Conservation (phyloP, 2,113 vertebrate species). For the Nematolebias whitei region DNA sequence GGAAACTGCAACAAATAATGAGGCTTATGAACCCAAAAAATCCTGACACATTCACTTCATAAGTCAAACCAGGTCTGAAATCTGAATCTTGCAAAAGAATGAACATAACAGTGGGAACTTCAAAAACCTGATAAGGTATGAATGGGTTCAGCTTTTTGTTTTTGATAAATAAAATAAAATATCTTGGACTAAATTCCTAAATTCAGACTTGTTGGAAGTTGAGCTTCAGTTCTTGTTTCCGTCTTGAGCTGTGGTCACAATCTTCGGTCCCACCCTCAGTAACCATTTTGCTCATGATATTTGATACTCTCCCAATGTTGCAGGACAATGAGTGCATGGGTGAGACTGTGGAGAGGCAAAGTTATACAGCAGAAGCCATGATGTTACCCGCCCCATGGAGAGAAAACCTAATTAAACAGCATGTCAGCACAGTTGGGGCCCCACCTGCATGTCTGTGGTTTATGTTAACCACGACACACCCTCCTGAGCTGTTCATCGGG, state of each 20-base stretch:
- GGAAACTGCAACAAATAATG: constrained; percentile 13
- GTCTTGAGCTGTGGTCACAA: constrained; percentile 35
- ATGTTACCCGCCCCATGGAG: constrained; percentile 10
- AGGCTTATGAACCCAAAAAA: neutral
- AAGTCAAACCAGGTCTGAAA: constrained; percentile 4
- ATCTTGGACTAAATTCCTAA: neutral
- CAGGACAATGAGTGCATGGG: constrained; percentile 33
- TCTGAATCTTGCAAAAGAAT: neutral
- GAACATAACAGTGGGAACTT: neutral
- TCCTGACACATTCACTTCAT: too few relatives aligned
- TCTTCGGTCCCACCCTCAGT: constrained; percentile 32
- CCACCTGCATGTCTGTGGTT: constrained; percentile 63
- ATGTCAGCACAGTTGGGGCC: constrained; percentile 38
- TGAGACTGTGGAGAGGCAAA: constrained; percentile 10
- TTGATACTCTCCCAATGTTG: constrained; percentile 8
- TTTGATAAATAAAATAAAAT: neutral
- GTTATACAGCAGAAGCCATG: constrained; percentile 29
- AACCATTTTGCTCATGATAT: constrained; percentile 13
- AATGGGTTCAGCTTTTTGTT: too few relatives aligned
- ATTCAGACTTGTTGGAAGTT: constrained; percentile 1
- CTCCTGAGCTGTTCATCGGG: constrained; percentile 53
- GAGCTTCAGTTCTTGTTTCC: constrained; percentile 13
- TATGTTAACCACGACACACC: constrained; percentile 32
- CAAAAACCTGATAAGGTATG: too few relatives aligned
- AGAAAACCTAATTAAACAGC: constrained; percentile 54